Evolutionary conservation across 2,797 vertebrate species (phyloP).

Genomic region (Mus minutoides): DNA sequence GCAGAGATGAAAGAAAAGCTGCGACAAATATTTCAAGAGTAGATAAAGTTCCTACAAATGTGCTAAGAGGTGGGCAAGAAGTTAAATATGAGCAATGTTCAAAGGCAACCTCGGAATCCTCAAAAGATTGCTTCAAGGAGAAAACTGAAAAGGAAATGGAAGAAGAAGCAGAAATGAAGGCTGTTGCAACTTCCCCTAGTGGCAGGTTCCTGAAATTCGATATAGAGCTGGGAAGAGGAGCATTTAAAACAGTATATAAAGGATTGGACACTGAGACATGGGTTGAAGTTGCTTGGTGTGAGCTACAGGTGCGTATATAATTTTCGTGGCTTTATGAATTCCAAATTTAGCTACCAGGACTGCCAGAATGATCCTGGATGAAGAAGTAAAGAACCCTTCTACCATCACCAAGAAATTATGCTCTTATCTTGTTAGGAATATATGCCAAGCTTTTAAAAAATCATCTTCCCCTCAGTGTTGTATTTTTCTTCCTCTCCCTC

Average conservation of each 20-base stretch:
- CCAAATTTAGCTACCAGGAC: slow-evolving; percentile 28
- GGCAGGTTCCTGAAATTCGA: slow-evolving; percentile 97
- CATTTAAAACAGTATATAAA: slow-evolving; percentile 97
- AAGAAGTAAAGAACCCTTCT: slow-evolving; percentile 45
- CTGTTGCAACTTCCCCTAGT: slow-evolving; percentile 94
- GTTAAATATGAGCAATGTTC: slow-evolving; percentile 78
- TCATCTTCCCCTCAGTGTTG: not conserved
- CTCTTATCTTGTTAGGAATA: slow-evolving; percentile 24
- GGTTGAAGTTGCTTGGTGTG: slow-evolving; percentile 98
- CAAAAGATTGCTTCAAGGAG: slow-evolving; percentile 86
- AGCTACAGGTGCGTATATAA: slow-evolving; percentile 93
- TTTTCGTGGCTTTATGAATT: slow-evolving; percentile 62
- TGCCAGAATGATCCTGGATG: slow-evolving; percentile 50
- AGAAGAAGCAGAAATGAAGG: slow-evolving; percentile 97
- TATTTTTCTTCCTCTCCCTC: not conserved
- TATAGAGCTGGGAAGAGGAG: slow-evolving; percentile 95
- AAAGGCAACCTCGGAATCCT: slow-evolving; percentile 79
- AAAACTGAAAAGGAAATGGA: slow-evolving; percentile 94
- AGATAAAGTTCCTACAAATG: slow-evolving; percentile 68
- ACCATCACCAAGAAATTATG: slow-evolving; percentile 29
- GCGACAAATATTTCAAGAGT: slow-evolving; percentile 62
- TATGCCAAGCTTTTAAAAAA: not conserved
- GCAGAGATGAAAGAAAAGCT: slow-evolving; percentile 78
- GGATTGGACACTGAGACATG: slow-evolving; percentile 97
- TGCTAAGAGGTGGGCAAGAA: slow-evolving; percentile 76